Evolutionary conservation across 37 sponge, comb jelly and placozoan species (phyloP).

Genomic region (Geodia barretti): DNA sequence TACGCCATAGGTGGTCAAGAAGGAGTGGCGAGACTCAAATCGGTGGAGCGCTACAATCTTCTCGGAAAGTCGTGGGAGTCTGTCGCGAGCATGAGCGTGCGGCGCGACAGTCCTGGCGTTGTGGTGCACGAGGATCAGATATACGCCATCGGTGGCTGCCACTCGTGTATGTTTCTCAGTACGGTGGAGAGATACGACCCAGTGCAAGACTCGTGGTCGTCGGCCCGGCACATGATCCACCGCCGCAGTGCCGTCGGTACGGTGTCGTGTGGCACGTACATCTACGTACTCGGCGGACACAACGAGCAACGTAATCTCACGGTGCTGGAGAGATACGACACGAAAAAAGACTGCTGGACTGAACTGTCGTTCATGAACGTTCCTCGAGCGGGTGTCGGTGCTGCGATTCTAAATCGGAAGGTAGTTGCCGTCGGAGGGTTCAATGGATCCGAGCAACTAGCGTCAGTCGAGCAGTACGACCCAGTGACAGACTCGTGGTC

Average conservation of each 20-base stretch:
- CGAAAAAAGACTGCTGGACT: constrained; percentile 4
- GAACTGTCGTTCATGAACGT: constrained; percentile 27
- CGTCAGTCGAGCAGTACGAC: constrained; percentile 38
- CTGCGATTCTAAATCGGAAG: constrained; percentile 18
- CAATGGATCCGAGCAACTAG: constrained; percentile 40
- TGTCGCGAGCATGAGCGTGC: constrained; percentile 48
- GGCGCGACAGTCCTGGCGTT: constrained; percentile 54
- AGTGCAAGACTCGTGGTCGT: constrained; percentile 25
- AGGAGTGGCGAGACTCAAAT: constrained; percentile 22
- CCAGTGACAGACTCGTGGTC: constrained; percentile 27
- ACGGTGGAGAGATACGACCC: constrained; percentile 62
- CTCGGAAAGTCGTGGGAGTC: constrained; percentile 15
- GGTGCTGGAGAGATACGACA: constrained; percentile 30
- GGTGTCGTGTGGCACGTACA: background rate
- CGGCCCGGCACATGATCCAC: constrained; percentile 32
- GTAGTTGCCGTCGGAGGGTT: constrained; percentile 47
- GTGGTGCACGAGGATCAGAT: constrained; percentile 22
- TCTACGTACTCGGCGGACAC: constrained; percentile 48
- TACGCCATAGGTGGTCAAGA: constrained; percentile 57
- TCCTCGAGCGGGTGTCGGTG: constrained; percentile 50
- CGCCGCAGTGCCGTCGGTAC: constrained; percentile 47
- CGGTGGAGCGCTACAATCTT: constrained; percentile 42
- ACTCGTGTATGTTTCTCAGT: constrained; percentile 50
- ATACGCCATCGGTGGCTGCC: constrained; percentile 72
- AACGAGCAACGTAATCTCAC: constrained; percentile 29